Percentiles rank a stretch among this genome's conserved stretches.
Conservation (phyloP, 2,113 vertebrate genomes). For the Sinosuthora webbiana region DNA sequence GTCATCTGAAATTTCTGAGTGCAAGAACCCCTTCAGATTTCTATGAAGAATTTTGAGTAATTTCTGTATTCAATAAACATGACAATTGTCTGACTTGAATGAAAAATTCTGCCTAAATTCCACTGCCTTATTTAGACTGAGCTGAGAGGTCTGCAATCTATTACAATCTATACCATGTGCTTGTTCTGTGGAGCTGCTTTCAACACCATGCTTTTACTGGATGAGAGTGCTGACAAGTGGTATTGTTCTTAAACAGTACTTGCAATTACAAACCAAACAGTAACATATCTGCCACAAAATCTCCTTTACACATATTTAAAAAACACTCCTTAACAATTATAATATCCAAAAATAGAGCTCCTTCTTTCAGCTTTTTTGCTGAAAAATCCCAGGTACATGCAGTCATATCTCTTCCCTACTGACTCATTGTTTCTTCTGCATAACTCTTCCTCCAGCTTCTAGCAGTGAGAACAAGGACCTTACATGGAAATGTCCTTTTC, state of each 20-base stretch:
- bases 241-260: background rate
- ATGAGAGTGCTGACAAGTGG: background rate
- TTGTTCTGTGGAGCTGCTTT: background rate
- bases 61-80: background rate
- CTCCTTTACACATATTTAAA: background rate
- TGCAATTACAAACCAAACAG: background rate
- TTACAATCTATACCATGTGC: background rate
- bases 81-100: background rate
- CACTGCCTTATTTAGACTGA: background rate
- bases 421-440: background rate
- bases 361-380: background rate
- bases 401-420: background rate
- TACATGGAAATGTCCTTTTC: background rate
- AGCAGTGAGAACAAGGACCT: background rate
- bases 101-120: background rate
- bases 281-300: background rate
- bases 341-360: background rate
- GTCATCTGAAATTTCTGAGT: background rate
- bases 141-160: background rate
- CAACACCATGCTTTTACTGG: background rate
- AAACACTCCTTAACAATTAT: background rate
- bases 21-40: background rate
- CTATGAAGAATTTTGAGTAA: slow-evolving; percentile 2
- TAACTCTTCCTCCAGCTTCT: background rate
- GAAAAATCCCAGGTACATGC: background rate